Evolutionary conservation across 2,888 invertebrate genomes (phyloP).

Genomic region (Cylindroiulus punctatus): DNA sequence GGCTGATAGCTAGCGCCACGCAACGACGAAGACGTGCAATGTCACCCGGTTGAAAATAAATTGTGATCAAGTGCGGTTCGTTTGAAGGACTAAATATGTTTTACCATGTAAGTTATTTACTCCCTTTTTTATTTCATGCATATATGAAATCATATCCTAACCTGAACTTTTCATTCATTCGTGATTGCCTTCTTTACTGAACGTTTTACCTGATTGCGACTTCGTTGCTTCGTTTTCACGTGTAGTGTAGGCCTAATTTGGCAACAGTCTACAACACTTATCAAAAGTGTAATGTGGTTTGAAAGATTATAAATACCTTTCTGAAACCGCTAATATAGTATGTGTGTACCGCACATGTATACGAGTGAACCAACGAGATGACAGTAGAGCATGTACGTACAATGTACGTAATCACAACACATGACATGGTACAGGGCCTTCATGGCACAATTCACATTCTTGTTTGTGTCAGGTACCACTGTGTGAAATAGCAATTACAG

Average conservation of each 20-base stretch:
- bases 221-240: background rate
- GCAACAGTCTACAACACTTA: too few relatives aligned
- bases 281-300: too few relatives aligned
- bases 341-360: too few relatives aligned
- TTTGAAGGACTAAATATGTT: slow-evolving; percentile 2
- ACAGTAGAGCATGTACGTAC: too few relatives aligned
- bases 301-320: too few relatives aligned
- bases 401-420: too few relatives aligned
- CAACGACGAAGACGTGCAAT: background rate
- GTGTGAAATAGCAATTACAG: too few relatives aligned
- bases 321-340: too few relatives aligned
- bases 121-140: background rate
- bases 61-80: background rate
- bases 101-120: slow-evolving; percentile 2
- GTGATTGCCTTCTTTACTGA: background rate
- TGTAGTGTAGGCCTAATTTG: background rate
- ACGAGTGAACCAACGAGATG: too few relatives aligned
- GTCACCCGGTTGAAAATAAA: background rate
- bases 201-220: background rate
- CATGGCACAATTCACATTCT: too few relatives aligned
- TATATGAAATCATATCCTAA: background rate
- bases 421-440: too few relatives aligned
- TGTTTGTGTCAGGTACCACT: too few relatives aligned
- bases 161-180: background rate
- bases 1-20: background rate